These are phyloP conservation scores for Trachythela sp. DNA, from an alignment of 64 coral and sea anemone genomes.

Conservation along the genomic window DNA sequence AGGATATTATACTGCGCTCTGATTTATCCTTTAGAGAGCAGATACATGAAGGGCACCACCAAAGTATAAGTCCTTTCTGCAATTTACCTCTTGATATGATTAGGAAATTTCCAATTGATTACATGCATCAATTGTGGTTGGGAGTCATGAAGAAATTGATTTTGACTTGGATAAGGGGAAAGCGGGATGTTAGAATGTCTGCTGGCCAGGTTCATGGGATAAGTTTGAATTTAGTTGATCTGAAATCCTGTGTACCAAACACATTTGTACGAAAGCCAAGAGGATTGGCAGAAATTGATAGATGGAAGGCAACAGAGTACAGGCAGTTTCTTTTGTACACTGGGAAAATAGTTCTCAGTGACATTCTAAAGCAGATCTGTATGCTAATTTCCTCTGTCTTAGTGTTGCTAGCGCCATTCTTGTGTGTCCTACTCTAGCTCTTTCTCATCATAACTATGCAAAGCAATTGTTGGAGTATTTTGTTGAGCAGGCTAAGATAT, in stretches of 20 bases:
- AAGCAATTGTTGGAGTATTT: background rate
- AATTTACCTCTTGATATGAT: background rate
- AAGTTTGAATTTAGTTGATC: background rate
- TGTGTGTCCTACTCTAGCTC: background rate
- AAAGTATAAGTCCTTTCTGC: too few species aligned
- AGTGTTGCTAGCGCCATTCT: background rate
- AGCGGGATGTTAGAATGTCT: background rate
- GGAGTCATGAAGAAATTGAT: background rate
- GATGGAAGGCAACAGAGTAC: background rate
- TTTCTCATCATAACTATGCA: background rate
- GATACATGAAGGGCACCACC: background rate
- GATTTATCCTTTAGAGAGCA: background rate
- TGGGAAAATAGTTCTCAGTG: background rate
- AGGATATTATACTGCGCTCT: background rate
- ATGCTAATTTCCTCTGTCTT: background rate
- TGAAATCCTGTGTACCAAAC: background rate
- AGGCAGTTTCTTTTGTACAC: background rate
- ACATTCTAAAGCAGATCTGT: background rate
- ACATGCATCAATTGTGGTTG: too few species aligned
- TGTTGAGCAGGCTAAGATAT: background rate
- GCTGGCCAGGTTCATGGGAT: background rate
- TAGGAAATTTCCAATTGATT: background rate
- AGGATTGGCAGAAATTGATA: background rate
- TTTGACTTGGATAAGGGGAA: background rate
- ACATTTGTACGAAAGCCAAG: background rate